Conservation (phyloP, 2,888 invertebrate species). For the Apamea monoglypha region DNA sequence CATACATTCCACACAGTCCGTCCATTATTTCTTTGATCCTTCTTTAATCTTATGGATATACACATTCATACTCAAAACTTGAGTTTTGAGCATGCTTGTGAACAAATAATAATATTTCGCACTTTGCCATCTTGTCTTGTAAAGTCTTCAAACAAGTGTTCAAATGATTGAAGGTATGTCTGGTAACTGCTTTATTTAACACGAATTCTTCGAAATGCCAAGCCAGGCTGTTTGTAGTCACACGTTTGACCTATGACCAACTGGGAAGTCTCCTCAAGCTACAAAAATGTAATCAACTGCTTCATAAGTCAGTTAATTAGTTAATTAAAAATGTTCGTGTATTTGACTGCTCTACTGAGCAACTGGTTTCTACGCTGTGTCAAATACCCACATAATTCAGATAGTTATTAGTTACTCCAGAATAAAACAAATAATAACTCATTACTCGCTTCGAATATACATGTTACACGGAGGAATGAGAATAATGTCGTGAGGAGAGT, state of each 20-base stretch:
- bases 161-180: no score
- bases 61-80: no score
- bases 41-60: no score
- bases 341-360: neutral
- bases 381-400: neutral
- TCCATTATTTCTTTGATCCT: no score
- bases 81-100: no score
- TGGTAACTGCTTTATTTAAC: no score
- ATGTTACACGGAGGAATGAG: no score
- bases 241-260: neutral
- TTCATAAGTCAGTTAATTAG: neutral
- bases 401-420: neutral
- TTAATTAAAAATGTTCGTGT: neutral
- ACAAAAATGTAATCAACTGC: slow-evolving; percentile 4
- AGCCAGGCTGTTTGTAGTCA: neutral
- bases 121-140: neutral
- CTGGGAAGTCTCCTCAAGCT: neutral
- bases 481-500: no score
- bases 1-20: no score
- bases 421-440: neutral
- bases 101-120: neutral
- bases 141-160: neutral
- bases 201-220: neutral
- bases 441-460: neutral
- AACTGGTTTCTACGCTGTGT: no score